phyloP scores from a whole-genome alignment of 2,797 vertebrate genomes.

The Smutsia gigantea region DNA sequence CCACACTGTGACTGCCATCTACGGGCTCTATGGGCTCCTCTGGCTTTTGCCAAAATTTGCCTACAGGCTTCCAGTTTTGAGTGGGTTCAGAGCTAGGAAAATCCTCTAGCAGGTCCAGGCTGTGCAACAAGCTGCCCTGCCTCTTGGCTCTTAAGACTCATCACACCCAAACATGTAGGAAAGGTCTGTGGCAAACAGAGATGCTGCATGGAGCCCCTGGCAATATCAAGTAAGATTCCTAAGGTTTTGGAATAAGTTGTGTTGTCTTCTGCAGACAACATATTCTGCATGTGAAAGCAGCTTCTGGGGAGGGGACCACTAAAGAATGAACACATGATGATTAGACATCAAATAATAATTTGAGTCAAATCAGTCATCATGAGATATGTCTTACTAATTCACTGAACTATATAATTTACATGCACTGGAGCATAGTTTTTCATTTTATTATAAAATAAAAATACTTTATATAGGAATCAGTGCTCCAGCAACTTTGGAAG shows the following conservation, averaged over 20 bases:
- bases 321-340: background rate
- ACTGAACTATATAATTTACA: background rate
- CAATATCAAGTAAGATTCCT: conserved; percentile 7
- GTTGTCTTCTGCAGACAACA: background rate
- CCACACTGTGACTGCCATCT: background rate
- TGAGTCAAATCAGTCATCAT: background rate
- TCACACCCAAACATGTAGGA: background rate
- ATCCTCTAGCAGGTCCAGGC: background rate
- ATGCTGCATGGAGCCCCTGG: background rate
- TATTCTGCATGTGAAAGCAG: background rate
- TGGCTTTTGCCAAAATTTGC: conserved; percentile 46
- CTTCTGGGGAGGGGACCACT: background rate
- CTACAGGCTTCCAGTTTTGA: conserved; percentile 36
- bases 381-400: background rate
- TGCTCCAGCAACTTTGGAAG: background rate
- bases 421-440: background rate
- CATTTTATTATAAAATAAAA: background rate
- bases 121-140: background rate
- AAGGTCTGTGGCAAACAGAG: background rate
- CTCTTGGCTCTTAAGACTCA: conserved; percentile 50
- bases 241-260: background rate
- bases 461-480: background rate
- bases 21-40: conserved; percentile 6
- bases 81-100: background rate
- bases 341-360: background rate